phyloP scores from a whole-genome alignment of 2,888 invertebrate genomes.

The Synanthedon andrenaeformis region DNA sequence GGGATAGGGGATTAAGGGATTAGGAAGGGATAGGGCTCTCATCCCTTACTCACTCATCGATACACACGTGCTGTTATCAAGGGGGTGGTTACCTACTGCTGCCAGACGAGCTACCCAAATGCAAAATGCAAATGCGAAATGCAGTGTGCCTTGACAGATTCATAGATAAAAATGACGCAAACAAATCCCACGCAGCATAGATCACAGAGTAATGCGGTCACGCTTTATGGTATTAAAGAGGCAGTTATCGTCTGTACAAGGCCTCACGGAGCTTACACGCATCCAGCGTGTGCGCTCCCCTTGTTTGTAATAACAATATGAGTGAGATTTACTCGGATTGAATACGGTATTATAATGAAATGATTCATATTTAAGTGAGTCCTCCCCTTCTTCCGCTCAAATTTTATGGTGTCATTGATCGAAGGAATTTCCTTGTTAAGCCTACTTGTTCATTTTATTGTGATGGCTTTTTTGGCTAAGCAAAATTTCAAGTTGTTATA shows the following conservation, averaged over 20 bases:
- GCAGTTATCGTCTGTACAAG: conserved; percentile 68
- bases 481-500: too few relatives aligned
- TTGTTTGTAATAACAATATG: conserved; percentile 57
- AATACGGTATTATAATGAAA: conserved; percentile 71
- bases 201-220: conserved; percentile 69
- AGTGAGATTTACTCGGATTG: conserved; percentile 68
- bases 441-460: too few relatives aligned
- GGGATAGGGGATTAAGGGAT: background rate
- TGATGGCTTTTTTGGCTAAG: too few relatives aligned
- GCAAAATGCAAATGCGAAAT: too few relatives aligned
- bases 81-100: too few relatives aligned
- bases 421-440: conserved; percentile 69
- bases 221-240: conserved; percentile 67
- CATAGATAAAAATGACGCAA: conserved; percentile 45
- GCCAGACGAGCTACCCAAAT: too few relatives aligned
- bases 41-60: too few relatives aligned
- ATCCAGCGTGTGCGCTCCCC: conserved; percentile 51
- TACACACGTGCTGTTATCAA: too few relatives aligned
- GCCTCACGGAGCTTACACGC: conserved; percentile 41
- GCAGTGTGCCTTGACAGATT: conserved; percentile 38
- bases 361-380: conserved; percentile 72
- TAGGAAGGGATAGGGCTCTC: background rate
- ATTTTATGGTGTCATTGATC: conserved; percentile 61
- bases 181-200: conserved; percentile 54
- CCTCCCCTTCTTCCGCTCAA: conserved; percentile 54